Conservation (phyloP, 2,888 invertebrate genomes). For the Drosophila greeni region DNA sequence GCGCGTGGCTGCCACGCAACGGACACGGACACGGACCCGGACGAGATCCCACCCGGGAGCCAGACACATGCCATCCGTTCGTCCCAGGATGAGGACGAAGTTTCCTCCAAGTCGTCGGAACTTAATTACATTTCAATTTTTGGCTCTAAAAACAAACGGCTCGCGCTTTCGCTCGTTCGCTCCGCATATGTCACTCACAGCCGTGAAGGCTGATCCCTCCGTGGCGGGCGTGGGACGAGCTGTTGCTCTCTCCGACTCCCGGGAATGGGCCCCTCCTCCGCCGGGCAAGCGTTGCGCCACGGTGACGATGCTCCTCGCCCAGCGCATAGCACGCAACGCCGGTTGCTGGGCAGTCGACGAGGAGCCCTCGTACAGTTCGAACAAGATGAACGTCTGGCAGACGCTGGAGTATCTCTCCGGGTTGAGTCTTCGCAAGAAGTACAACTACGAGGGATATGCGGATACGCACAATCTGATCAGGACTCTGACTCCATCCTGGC, state of each 20-base stretch:
- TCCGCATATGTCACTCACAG: constrained; percentile 43
- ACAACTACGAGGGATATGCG: constrained; percentile 76
- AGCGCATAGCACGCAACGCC: constrained; percentile 71
- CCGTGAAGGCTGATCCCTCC: constrained; percentile 24
- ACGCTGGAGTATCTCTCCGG: constrained; percentile 76
- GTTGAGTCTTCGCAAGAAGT: constrained; percentile 70
- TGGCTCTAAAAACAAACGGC: constrained; percentile 34
- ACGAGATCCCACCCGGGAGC: constrained; percentile 17
- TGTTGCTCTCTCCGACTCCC: constrained; percentile 62
- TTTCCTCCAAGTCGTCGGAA: constrained; percentile 45
- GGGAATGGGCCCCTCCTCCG: constrained; percentile 53
- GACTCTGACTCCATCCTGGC: constrained; percentile 72
- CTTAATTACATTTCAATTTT: constrained; percentile 74
- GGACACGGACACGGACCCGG: constrained; percentile 20
- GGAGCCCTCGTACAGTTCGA: constrained; percentile 73
- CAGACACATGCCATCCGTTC: constrained; percentile 43
- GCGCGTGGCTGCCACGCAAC: constrained; percentile 65
- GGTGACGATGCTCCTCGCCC: constrained; percentile 76
- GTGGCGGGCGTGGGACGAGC: constrained; percentile 41
- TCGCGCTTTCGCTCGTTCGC: constrained; percentile 24
- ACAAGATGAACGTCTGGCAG: constrained; percentile 78
- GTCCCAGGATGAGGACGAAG: constrained; percentile 50
- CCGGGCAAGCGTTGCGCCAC: constrained; percentile 64
- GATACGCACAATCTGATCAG: constrained; percentile 72
- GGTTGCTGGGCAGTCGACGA: constrained; percentile 77